These are phyloP conservation scores for Anoplophora glabripennis DNA, from an alignment of 1,140 invertebrate genomes.

Conservation along the genomic window DNA sequence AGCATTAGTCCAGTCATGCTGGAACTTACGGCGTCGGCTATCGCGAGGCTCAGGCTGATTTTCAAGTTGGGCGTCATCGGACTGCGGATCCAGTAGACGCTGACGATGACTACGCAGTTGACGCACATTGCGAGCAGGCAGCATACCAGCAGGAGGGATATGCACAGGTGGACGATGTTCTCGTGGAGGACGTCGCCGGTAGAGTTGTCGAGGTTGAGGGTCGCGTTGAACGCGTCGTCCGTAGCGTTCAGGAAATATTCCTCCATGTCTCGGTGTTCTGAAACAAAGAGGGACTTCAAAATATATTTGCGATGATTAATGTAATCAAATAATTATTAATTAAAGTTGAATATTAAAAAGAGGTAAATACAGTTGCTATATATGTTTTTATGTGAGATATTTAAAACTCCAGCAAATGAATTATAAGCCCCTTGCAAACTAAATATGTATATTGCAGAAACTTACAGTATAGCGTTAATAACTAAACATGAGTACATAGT, in stretches of 20 bases:
- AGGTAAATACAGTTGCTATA: too few relatives aligned
- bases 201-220: neutral
- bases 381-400: too few relatives aligned
- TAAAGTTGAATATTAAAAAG: too few relatives aligned
- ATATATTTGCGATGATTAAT: too few relatives aligned
- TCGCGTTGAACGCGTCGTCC: neutral
- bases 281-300: neutral
- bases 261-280: neutral
- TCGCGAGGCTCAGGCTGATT: slow-evolving; percentile 60
- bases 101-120: slow-evolving; percentile 55
- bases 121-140: slow-evolving; percentile 52
- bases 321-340: too few relatives aligned
- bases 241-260: neutral
- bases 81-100: slow-evolving; percentile 55
- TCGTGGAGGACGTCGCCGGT: neutral
- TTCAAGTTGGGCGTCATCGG: slow-evolving; percentile 59
- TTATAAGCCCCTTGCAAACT: too few relatives aligned
- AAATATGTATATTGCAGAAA: too few relatives aligned
- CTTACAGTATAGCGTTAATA: too few relatives aligned
- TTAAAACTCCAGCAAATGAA: too few relatives aligned
- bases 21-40: slow-evolving; percentile 58
- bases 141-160: slow-evolving; percentile 30
- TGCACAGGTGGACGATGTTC: slow-evolving; percentile 10
- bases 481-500: too few relatives aligned
- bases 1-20: slow-evolving; percentile 53